phyloP scores from a whole-genome alignment of 2,113 vertebrate genomes.

The Tursiops truncatus region DNA sequence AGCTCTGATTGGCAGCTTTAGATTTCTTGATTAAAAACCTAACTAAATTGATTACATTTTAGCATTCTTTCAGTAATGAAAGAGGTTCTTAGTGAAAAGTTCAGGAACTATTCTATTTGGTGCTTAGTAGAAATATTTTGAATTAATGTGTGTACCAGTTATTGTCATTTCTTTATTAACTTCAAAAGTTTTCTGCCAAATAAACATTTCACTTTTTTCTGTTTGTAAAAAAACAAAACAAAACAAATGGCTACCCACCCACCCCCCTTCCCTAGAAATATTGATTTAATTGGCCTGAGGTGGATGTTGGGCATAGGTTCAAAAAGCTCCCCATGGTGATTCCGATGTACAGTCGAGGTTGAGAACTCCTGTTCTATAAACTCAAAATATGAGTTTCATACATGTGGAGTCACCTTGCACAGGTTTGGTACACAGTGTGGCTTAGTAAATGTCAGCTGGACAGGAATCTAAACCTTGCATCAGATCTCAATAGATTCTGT shows the following conservation, averaged over 20 bases:
- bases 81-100: background rate
- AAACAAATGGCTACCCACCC: no score
- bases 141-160: background rate
- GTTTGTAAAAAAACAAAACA: no score
- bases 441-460: background rate
- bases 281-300: background rate
- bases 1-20: slow-evolving; percentile 14
- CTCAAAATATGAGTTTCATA: background rate
- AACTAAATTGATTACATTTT: background rate
- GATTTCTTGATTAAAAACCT: background rate
- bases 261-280: background rate
- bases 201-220: background rate
- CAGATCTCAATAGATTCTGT: background rate
- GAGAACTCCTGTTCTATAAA: background rate
- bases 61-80: background rate
- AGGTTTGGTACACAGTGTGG: no score
- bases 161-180: background rate
- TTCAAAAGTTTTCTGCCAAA: background rate
- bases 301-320: background rate
- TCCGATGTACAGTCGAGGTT: background rate
- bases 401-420: background rate
- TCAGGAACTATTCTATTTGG: background rate
- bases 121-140: slow-evolving; percentile 49
- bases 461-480: background rate
- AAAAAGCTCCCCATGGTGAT: background rate